phyloP scores from a whole-genome alignment of 2,888 invertebrate genomes.

The Drosophila paranaensis region DNA sequence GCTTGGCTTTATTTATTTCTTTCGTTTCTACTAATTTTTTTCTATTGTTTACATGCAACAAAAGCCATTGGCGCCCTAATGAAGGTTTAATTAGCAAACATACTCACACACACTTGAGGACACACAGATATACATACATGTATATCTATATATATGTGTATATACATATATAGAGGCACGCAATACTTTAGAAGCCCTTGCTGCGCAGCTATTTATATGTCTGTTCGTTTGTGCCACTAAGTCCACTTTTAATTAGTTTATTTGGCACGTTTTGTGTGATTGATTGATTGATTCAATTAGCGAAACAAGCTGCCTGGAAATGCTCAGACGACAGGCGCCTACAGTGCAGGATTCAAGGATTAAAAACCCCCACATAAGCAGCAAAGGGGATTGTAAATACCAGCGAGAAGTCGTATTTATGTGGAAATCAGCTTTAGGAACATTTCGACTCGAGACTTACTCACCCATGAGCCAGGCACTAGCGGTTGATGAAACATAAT shows the following conservation, averaged over 20 bases:
- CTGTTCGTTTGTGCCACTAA: constrained; percentile 50
- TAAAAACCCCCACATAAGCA: constrained; percentile 4
- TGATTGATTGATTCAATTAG: constrained; percentile 73
- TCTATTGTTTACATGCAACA: constrained; percentile 68
- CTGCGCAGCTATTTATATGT: constrained; percentile 45
- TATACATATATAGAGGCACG: background rate
- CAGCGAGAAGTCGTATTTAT: background rate
- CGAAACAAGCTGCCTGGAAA: constrained; percentile 23
- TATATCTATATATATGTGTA: background rate
- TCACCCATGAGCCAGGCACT: background rate
- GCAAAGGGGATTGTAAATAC: background rate
- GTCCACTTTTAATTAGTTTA: constrained; percentile 74
- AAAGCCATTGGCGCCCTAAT: constrained; percentile 60
- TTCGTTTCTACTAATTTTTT: constrained; percentile 16
- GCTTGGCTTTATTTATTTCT: constrained; percentile 50
- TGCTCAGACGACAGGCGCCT: background rate
- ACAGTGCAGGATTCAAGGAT: constrained; percentile 9
- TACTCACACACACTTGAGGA: constrained; percentile 18
- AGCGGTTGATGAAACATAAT: background rate
- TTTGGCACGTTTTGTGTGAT: constrained; percentile 62
- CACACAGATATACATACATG: background rate
- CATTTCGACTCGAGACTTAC: background rate
- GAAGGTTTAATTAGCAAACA: constrained; percentile 76
- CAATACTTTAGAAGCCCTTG: constrained; percentile 53
- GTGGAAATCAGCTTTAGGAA: background rate